Conservation (phyloP, 2,113 vertebrate genomes). For the Arenaria interpres region DNA sequence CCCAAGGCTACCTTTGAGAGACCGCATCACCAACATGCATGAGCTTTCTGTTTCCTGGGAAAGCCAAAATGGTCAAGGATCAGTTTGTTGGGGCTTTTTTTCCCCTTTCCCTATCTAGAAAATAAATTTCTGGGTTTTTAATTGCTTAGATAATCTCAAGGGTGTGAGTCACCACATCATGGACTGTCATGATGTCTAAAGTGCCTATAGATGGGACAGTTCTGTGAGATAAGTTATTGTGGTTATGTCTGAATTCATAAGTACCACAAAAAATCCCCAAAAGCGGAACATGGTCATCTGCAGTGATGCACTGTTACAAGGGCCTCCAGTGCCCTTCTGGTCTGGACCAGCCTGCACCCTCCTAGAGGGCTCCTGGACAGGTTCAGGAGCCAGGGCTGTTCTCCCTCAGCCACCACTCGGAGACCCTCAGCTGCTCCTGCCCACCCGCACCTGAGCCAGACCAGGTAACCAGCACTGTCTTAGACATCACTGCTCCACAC, state of each 20-base stretch:
- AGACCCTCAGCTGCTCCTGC: background rate
- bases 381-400: too few species aligned
- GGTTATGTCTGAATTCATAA: background rate
- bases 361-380: background rate
- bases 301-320: background rate
- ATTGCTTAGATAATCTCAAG: background rate
- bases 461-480: background rate
- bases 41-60: background rate
- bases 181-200: too few species aligned
- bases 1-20: background rate
- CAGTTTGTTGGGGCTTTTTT: background rate
- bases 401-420: accelerated
- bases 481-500: accelerated
- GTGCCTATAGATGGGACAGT: background rate
- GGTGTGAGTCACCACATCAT: accelerated
- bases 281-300: background rate
- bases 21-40: accelerated
- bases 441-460: background rate
- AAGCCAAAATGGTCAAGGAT: background rate
- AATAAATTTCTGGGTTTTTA: background rate
- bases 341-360: background rate
- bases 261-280: background rate
- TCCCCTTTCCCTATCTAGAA: background rate
- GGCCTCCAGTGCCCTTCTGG: accelerated
- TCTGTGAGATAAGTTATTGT: background rate